Conservation (phyloP, 2,113 vertebrate genomes). For the Cephalopterus ornatus region DNA sequence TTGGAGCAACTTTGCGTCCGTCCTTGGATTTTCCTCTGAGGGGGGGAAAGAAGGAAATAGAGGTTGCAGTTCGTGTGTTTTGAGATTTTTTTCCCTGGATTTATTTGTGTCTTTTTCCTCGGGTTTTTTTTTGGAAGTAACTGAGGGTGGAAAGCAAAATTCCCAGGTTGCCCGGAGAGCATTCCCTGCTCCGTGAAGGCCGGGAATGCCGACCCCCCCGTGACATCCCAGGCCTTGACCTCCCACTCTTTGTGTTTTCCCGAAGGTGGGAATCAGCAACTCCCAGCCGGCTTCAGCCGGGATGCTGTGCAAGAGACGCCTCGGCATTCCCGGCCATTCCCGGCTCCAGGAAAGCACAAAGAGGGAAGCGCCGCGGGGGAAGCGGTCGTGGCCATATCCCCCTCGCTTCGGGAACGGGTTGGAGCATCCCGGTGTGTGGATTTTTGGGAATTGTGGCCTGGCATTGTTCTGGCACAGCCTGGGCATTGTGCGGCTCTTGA, state of each 20-base stretch:
- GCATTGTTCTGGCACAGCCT: background rate
- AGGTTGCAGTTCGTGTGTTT: background rate
- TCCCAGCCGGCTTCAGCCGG: background rate
- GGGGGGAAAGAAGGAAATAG: background rate
- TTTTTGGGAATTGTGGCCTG: background rate
- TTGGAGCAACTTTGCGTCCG: background rate
- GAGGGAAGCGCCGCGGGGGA: background rate
- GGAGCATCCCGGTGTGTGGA: background rate
- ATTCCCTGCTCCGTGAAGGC: background rate
- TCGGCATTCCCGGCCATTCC: background rate
- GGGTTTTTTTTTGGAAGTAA: background rate
- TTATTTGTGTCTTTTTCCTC: background rate
- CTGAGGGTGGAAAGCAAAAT: background rate
- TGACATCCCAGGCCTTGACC: slow-evolving; percentile 54
- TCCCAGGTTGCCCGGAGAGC: background rate
- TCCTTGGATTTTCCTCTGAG: background rate
- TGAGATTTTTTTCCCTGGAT: background rate
- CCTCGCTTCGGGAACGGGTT: background rate
- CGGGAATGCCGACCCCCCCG: background rate
- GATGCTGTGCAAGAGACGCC: too few species aligned
- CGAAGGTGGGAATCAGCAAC: background rate
- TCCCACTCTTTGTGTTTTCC: background rate
- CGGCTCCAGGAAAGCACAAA: slow-evolving; percentile 21
- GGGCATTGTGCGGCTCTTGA: background rate
- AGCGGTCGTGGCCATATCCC: background rate